phyloP scores from a whole-genome alignment of 2,113 vertebrate species.

The Platichthys stellatus region DNA sequence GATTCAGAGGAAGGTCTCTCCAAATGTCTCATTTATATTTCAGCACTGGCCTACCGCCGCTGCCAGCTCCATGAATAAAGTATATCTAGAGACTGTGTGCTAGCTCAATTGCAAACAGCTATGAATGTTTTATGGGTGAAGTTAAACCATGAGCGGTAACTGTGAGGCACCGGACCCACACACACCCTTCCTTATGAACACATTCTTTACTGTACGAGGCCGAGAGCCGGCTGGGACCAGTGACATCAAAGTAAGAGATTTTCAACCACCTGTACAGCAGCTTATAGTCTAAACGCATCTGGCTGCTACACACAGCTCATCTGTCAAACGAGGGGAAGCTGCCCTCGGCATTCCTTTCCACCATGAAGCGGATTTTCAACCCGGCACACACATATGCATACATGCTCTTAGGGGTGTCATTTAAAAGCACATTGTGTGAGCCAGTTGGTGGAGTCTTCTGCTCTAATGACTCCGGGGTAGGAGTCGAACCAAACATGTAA shows the following conservation, averaged over 20 bases:
- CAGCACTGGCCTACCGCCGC: conserved; percentile 53
- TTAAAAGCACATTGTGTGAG: conserved; percentile 57
- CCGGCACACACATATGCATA: conserved; percentile 4
- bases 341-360: conserved; percentile 12
- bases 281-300: conserved; percentile 28
- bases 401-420: conserved; percentile 9
- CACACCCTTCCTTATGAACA: conserved; percentile 36
- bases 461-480: conserved; percentile 41
- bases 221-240: conserved; percentile 16
- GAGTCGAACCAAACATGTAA: conserved; percentile 46
- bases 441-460: conserved; percentile 39
- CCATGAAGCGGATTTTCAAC: conserved; percentile 9
- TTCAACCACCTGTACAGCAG: conserved; percentile 18
- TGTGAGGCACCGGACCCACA: conserved; percentile 30
- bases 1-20: conserved; percentile 61
- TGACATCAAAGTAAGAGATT: conserved; percentile 38
- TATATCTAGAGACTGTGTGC: conserved; percentile 57
- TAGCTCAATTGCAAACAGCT: conserved; percentile 70
- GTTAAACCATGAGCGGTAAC: conserved; percentile 59
- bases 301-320: conserved; percentile 16
- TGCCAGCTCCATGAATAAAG: conserved; percentile 76
- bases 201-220: conserved; percentile 30
- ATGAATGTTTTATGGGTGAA: conserved; percentile 75
- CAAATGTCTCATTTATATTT: conserved; percentile 79
- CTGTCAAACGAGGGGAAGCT: conserved; percentile 21